phyloP scores from a whole-genome alignment of 2,113 vertebrate species.

The Hydrochoerus hydrochaeris region DNA sequence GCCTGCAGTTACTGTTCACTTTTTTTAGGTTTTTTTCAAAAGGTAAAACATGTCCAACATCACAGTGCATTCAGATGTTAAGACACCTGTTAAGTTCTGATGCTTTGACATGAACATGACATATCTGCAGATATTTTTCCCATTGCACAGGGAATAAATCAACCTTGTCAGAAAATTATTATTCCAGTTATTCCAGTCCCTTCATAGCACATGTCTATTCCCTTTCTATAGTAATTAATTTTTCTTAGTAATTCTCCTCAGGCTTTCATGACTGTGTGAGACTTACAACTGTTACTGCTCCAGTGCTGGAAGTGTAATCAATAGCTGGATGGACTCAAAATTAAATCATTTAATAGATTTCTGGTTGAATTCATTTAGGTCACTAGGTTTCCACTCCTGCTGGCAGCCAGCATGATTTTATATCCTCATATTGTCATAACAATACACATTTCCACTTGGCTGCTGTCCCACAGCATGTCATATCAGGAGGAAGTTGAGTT shows the following conservation, averaged over 20 bases:
- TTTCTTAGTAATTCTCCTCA: constrained; percentile 83
- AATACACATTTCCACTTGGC: constrained; percentile 71
- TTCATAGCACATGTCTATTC: constrained; percentile 80
- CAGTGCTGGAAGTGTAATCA: constrained; percentile 81
- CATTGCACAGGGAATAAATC: constrained; percentile 81
- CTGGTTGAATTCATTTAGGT: constrained; percentile 86
- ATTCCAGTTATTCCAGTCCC: constrained; percentile 82
- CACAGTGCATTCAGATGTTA: constrained; percentile 76
- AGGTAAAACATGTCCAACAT: constrained; percentile 58
- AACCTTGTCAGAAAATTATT: constrained; percentile 82
- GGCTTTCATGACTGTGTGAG: constrained; percentile 70
- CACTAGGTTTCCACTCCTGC: constrained; percentile 76
- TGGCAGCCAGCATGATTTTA: constrained; percentile 80
- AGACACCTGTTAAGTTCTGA: constrained; percentile 77
- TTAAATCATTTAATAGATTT: constrained; percentile 87
- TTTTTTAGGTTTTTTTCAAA: constrained; percentile 59
- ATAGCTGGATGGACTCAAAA: constrained; percentile 85
- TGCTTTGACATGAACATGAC: constrained; percentile 85
- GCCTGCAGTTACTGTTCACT: constrained; percentile 69
- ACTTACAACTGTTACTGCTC: constrained; percentile 58
- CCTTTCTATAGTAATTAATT: constrained; percentile 63
- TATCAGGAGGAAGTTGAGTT: constrained; percentile 26
- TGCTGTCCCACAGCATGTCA: constrained; percentile 42
- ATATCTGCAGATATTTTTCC: constrained; percentile 80
- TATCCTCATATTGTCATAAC: constrained; percentile 77